phyloP scores from a whole-genome alignment of 2,888 invertebrate species.

The Papilio elwesi region DNA sequence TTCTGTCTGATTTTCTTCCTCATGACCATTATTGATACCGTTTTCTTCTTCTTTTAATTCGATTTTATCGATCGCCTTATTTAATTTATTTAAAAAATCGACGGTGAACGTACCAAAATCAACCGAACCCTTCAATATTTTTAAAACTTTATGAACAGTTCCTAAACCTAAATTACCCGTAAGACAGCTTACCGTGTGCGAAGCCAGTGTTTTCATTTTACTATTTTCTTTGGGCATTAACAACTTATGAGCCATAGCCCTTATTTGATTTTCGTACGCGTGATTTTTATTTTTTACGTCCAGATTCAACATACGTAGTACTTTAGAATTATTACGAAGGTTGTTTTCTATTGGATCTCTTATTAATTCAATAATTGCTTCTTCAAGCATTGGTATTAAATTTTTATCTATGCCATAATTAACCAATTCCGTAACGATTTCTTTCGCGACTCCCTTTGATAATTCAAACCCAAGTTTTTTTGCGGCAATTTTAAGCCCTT shows the following conservation, averaged over 20 bases:
- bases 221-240: slow-evolving; percentile 20
- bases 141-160: slow-evolving; percentile 5
- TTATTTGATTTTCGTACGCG: slow-evolving; percentile 39
- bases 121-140: slow-evolving; percentile 18
- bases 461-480: slow-evolving; percentile 41
- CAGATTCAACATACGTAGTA: slow-evolving; percentile 36
- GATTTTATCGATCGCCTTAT: slow-evolving; percentile 12
- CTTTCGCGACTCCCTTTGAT: slow-evolving; percentile 41
- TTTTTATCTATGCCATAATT: slow-evolving; percentile 40
- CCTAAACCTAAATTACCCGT: slow-evolving; percentile 28
- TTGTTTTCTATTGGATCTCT: slow-evolving; percentile 37
- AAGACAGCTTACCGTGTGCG: slow-evolving; percentile 15
- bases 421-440: slow-evolving; percentile 40
- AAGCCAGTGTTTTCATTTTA: slow-evolving; percentile 19
- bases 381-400: slow-evolving; percentile 39
- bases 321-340: slow-evolving; percentile 32
- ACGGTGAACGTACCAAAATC: slow-evolving; percentile 21
- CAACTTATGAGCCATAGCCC: slow-evolving; percentile 20
- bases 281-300: slow-evolving; percentile 39
- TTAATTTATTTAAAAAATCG: slow-evolving; percentile 23
- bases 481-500: slow-evolving; percentile 40
- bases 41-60: slow-evolving; percentile 9
- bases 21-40: neutral
- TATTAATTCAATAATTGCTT: slow-evolving; percentile 38
- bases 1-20: neutral